These are phyloP conservation scores for Drosophila testacea DNA, from an alignment of 2,888 invertebrate genomes.

Conservation along the genomic window DNA sequence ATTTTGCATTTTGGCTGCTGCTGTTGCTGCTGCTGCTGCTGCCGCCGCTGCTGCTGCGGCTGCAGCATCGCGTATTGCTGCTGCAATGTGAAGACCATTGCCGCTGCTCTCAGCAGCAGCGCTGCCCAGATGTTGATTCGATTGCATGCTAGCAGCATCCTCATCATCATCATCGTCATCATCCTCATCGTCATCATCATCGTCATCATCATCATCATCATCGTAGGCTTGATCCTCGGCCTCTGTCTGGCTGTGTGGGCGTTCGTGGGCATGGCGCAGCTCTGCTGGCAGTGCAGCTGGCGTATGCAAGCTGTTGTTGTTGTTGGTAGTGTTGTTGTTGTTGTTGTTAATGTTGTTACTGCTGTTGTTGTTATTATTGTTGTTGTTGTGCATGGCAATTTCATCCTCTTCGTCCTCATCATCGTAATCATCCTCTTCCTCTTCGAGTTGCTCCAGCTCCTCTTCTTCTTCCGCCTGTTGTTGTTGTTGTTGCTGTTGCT, in stretches of 20 bases:
- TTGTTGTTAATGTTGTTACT: constrained; percentile 42
- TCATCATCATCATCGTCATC: constrained; percentile 66
- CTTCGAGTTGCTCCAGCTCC: constrained; percentile 37
- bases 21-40: constrained; percentile 69
- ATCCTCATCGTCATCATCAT: constrained; percentile 58
- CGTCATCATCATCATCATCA: constrained; percentile 60
- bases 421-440: constrained; percentile 56
- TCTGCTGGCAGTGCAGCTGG: constrained; percentile 46
- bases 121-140: constrained; percentile 53
- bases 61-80: constrained; percentile 66
- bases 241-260: constrained; percentile 28
- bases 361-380: constrained; percentile 16
- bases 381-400: constrained; percentile 40
- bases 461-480: constrained; percentile 30
- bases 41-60: constrained; percentile 65
- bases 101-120: constrained; percentile 57
- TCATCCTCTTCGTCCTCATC: constrained; percentile 49
- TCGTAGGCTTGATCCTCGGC: constrained; percentile 58
- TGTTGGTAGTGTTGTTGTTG: constrained; percentile 39
- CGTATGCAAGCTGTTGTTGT: constrained; percentile 39
- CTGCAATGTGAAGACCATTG: too few species aligned
- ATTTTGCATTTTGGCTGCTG: constrained; percentile 60
- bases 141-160: constrained; percentile 36
- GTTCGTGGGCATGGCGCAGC: constrained; percentile 29
- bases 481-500: constrained; percentile 28